A percentile compares a stretch with the other conserved stretches of the same genome.
phyloP scores from a whole-genome alignment of 2,888 invertebrate species.

The Zootermopsis nevadensis region DNA sequence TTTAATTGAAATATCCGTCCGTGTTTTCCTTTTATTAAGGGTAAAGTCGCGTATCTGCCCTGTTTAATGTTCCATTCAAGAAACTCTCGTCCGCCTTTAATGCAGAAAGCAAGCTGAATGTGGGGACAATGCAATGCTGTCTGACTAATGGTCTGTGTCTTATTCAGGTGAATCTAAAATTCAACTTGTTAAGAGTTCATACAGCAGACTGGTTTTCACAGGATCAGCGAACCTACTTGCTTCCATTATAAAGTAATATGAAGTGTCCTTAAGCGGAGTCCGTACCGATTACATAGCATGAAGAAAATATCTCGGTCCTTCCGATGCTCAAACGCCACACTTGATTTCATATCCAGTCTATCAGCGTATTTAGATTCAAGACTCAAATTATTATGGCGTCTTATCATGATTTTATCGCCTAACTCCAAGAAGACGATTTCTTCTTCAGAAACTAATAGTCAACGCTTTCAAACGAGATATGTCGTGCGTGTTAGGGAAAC shows the following conservation, averaged over 20 bases:
- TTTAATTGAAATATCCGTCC: not conserved
- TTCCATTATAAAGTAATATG: not conserved
- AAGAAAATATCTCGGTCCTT: no score
- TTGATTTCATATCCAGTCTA: no score
- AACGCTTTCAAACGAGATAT: no score
- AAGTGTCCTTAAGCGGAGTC: not conserved
- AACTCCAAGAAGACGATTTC: not conserved
- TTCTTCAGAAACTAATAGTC: no score
- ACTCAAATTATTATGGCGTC: no score
- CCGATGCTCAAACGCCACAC: no score
- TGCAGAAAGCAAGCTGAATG: not conserved
- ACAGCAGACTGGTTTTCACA: constrained; percentile 8
- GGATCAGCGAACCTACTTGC: not conserved
- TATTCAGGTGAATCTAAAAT: constrained; percentile 27
- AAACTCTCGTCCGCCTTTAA: not conserved
- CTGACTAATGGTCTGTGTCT: constrained; percentile 31
- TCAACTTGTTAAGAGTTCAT: constrained; percentile 10
- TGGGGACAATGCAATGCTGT: constrained; percentile 10
- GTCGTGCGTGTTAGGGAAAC: no score
- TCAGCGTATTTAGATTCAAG: no score
- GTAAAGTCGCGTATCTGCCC: not conserved
- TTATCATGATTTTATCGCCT: no score
- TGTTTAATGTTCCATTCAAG: constrained; percentile 24
- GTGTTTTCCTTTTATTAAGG: not conserved
- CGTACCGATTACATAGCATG: no score